A percentile compares a stretch with the other conserved stretches of the same genome.
phyloP scores from a whole-genome alignment of 2,797 vertebrate genomes.

The Chelon labrosus region DNA sequence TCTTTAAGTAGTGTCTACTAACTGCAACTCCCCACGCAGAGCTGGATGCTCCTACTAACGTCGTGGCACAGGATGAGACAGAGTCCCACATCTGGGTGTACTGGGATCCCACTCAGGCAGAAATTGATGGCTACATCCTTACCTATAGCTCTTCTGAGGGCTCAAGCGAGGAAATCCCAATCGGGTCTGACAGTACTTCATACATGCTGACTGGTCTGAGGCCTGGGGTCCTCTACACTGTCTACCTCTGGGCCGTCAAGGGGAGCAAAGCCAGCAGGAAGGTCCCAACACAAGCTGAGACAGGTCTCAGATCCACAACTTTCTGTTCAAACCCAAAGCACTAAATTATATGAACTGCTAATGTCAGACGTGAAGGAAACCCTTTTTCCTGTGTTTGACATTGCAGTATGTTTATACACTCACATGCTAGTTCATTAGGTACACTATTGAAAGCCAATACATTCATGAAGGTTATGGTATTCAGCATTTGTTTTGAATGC shows the following conservation, averaged over 20 bases:
- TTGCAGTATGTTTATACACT: not conserved
- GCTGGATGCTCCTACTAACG: constrained; percentile 82
- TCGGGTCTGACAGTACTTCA: constrained; percentile 77
- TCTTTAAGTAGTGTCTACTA: constrained; percentile 41
- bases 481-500: too few species aligned
- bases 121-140: constrained; percentile 85
- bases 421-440: too few species aligned
- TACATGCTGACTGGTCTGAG: constrained; percentile 79
- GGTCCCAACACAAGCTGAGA: constrained; percentile 77
- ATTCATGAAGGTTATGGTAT: too few species aligned
- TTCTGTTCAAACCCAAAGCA: constrained; percentile 20
- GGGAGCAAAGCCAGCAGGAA: constrained; percentile 83
- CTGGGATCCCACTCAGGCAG: constrained; percentile 83
- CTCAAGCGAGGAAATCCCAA: constrained; percentile 71
- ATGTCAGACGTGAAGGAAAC: constrained; percentile 4
- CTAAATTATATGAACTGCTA: constrained; percentile 5
- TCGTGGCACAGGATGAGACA: constrained; percentile 80
- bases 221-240: constrained; percentile 82
- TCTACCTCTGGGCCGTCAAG: constrained; percentile 86
- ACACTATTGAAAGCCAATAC: too few species aligned
- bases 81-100: constrained; percentile 83
- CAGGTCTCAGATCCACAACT: constrained; percentile 75
- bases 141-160: constrained; percentile 82
- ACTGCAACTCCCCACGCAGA: constrained; percentile 66
- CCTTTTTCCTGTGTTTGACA: not conserved